Evolutionary conservation across 2,888 invertebrate genomes (phyloP).

Genomic region (Ectobius pallidus): DNA sequence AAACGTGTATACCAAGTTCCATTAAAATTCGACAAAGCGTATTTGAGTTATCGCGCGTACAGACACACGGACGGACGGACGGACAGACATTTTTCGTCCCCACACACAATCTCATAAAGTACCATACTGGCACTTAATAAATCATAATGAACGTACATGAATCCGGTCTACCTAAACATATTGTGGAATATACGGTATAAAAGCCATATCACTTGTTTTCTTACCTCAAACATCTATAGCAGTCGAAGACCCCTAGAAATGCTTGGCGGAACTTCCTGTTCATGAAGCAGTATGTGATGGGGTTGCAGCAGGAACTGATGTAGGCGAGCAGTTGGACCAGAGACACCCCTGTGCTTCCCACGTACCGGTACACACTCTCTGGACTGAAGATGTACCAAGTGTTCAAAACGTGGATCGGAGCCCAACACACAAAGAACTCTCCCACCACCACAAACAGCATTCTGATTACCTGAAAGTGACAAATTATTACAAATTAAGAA

Average conservation of each 20-base stretch:
- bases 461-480: slow-evolving; percentile 66
- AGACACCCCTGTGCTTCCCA: slow-evolving; percentile 74
- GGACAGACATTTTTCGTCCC: too few species aligned
- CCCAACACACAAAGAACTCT: slow-evolving; percentile 92
- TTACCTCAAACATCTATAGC: slow-evolving; percentile 62
- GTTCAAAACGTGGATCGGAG: slow-evolving; percentile 81
- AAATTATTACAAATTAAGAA: too few species aligned
- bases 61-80: too few species aligned
- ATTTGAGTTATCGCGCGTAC: too few species aligned
- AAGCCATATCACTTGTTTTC: too few species aligned
- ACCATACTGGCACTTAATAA: too few species aligned
- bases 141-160: too few species aligned
- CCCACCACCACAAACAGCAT: slow-evolving; percentile 92
- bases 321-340: slow-evolving; percentile 79
- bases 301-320: slow-evolving; percentile 85
- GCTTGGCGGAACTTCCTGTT: slow-evolving; percentile 84
- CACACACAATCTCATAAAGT: too few species aligned
- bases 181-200: too few species aligned
- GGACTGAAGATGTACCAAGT: slow-evolving; percentile 78
- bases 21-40: too few species aligned
- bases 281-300: slow-evolving; percentile 93
- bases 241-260: slow-evolving; percentile 77
- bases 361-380: slow-evolving; percentile 69
- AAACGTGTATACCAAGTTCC: too few species aligned
- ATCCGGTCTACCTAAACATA: too few species aligned